Evolutionary conservation across 2,797 vertebrate genomes (phyloP).

Genomic region (Acipenser transmontanus): DNA sequence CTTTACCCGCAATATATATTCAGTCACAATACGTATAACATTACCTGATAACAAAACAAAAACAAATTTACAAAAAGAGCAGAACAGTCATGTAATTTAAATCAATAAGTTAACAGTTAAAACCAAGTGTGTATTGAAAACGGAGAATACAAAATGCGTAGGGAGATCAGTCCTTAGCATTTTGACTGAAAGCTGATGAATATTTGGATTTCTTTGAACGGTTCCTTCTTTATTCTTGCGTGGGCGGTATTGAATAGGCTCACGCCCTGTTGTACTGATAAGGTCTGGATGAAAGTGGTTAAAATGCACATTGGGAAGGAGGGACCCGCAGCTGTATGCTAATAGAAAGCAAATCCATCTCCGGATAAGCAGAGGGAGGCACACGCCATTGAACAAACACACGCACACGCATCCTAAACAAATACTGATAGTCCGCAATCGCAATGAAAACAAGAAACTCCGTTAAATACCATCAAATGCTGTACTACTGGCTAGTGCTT

Average conservation of each 20-base stretch:
- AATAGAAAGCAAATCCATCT: constrained; percentile 68
- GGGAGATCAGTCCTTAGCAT: too few species aligned
- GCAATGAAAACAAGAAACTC: constrained; percentile 21
- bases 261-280: constrained; percentile 14
- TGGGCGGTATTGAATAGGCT: constrained; percentile 6
- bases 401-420: constrained; percentile 49
- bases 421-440: constrained; percentile 28
- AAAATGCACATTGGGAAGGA: constrained; percentile 28
- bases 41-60: too few species aligned
- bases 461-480: constrained; percentile 11
- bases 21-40: too few species aligned
- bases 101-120: too few species aligned
- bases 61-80: too few species aligned
- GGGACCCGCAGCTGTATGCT: constrained; percentile 81
- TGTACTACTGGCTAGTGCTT: too few species aligned
- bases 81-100: too few species aligned
- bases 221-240: constrained; percentile 11
- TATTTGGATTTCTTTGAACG: too few species aligned
- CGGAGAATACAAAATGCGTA: too few species aligned
- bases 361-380: constrained; percentile 52
- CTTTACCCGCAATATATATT: too few species aligned
- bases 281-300: constrained; percentile 34
- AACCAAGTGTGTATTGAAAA: too few species aligned
- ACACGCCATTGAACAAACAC: constrained; percentile 86
- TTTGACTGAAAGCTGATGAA: too few species aligned